Evolutionary conservation across 2,797 vertebrate species (phyloP).

Genomic region (Labeo calbasu): DNA sequence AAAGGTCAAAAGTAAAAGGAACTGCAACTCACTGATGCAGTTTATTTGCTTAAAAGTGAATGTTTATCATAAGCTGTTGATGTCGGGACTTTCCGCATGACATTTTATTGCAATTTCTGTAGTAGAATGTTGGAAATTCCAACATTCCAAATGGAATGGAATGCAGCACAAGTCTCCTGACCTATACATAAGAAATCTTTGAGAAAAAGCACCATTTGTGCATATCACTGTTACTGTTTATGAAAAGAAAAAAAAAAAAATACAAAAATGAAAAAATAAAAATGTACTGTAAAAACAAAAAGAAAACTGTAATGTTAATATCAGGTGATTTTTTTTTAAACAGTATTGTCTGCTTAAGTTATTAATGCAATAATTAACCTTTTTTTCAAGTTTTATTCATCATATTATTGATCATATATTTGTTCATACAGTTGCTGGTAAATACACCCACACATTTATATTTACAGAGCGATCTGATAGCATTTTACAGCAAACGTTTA

Average conservation of each 20-base stretch:
- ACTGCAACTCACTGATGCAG: neutral
- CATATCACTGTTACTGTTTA: neutral
- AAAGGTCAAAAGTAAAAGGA: neutral
- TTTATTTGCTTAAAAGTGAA: neutral
- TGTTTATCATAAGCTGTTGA: neutral
- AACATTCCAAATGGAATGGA: neutral
- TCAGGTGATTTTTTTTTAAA: too few species aligned
- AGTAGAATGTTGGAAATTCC: neutral
- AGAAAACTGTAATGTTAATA: too few species aligned
- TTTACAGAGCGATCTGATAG: neutral
- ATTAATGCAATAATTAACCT: too few species aligned
- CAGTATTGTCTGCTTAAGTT: too few species aligned
- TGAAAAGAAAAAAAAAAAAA: too few species aligned
- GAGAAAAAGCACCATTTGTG: neutral
- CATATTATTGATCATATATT: neutral
- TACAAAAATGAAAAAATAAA: too few species aligned
- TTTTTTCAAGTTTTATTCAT: neutral
- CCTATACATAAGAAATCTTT: neutral
- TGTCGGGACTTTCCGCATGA: neutral
- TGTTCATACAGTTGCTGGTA: neutral
- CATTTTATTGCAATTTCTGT: neutral
- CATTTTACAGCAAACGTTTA: neutral
- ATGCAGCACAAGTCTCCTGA: neutral
- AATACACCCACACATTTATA: neutral
- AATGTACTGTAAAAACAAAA: too few species aligned